Conservation (phyloP, 2,888 invertebrate genomes). For the Protula sp. region DNA sequence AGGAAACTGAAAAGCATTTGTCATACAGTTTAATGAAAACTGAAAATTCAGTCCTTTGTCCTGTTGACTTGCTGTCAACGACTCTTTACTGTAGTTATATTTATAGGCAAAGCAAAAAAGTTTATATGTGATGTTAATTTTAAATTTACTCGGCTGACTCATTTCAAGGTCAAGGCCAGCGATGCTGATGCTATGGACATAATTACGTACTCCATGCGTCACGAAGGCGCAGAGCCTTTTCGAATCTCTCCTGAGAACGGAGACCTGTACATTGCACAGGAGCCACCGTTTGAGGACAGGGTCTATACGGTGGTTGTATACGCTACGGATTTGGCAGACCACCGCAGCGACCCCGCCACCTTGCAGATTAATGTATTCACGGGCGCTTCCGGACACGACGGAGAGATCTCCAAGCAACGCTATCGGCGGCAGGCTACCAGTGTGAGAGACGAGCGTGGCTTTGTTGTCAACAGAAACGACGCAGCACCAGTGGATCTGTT, state of each 20-base stretch:
- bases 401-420: neutral
- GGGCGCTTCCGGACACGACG: neutral
- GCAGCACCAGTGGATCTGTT: slow-evolving; percentile 1
- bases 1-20: no score
- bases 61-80: no score
- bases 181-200: neutral
- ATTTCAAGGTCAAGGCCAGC: neutral
- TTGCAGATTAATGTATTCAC: slow-evolving; percentile 1
- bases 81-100: no score
- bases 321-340: neutral
- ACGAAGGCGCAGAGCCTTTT: neutral
- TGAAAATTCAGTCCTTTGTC: no score
- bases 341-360: neutral
- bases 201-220: neutral
- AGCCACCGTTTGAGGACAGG: neutral
- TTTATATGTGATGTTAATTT: no score
- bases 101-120: no score
- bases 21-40: no score
- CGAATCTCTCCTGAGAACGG: neutral
- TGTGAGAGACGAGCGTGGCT: neutral
- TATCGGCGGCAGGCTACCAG: no score
- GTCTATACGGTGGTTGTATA: neutral
- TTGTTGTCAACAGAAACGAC: neutral
- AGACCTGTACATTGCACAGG: neutral
- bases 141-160: no score